Base-by-base conservation (phyloP, 2,797 vertebrate species). In the Falco columbarius region DNA sequence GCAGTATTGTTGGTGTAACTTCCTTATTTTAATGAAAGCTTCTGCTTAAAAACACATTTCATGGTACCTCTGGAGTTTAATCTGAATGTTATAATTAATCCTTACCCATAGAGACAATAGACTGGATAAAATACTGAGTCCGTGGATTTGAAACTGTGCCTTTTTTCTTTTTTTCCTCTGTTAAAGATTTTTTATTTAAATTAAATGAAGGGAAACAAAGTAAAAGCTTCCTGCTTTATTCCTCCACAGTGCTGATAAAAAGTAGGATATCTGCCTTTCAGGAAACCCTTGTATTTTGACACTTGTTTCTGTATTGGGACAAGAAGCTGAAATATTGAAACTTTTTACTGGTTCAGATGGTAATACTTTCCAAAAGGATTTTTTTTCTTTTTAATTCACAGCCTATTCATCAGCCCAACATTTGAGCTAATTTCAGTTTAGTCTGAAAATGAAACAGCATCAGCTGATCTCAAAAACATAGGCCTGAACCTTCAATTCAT, bases 21-120 rank as follows among this genome's bases (percentile, higher is more conserved):
- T 93, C 67, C 84, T 72, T 58, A 55, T 86, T 94, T 94, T 94
- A 90, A 80, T 75, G 66, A 76, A 89, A 40, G n/a, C 6, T 54
- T 74, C 36, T 77, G 29, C 36, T 61, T 42, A 81, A 79, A 87
- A 89, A 73, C 55, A 46, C 9, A 22, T 89, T 73, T 85, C 4
- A 6, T 62, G 26, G 36, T 70, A 52, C 67, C 38, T 86, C 56
- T 70, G 27, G 82, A 90, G 20, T 52, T 86, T 73, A 79, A 73
- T 47, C 51, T 84, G 27, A 86, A 55, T 56, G 8, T 24, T 86
- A 52, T 70, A 93, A 90, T 92, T 92, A 92, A 58, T 68, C 30
- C 15, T 51, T 86, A 90, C 9, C 42, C 34, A 1, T 12, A 70
- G 58, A 86, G 81, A 81, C 15, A 81, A 66, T 3, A 88, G 20